Conservation (phyloP, 2,888 invertebrate genomes). For the Acleris holmiana region DNA sequence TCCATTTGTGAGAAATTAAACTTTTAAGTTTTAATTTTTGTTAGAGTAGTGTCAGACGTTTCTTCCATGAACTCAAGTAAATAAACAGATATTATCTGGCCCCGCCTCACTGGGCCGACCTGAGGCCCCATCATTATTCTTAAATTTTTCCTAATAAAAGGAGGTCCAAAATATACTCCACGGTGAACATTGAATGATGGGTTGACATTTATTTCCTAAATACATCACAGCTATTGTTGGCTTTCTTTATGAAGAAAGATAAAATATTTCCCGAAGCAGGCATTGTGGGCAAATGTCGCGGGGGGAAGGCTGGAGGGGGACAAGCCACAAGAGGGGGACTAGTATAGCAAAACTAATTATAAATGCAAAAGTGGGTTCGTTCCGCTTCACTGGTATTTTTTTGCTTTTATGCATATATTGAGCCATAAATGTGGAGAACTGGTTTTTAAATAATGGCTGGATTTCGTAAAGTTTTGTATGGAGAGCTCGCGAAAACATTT, state of each 20-base stretch:
- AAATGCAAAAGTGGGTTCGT: conserved; percentile 7
- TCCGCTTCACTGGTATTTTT: not conserved
- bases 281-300: conserved; percentile 73
- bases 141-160: conserved; percentile 49
- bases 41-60: too few relatives aligned
- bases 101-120: conserved; percentile 6
- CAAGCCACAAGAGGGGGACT: conserved; percentile 29
- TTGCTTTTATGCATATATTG: too few relatives aligned
- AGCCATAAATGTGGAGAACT: too few relatives aligned
- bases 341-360: conserved; percentile 27
- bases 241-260: conserved; percentile 80
- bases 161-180: conserved; percentile 53
- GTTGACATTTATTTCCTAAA: conserved; percentile 80
- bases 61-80: not conserved
- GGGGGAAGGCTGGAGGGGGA: conserved; percentile 42
- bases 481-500: too few relatives aligned
- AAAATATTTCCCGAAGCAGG: conserved; percentile 77
- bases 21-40: too few relatives aligned
- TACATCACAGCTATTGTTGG: conserved; percentile 75
- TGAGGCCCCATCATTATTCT: conserved; percentile 29
- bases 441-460: too few relatives aligned
- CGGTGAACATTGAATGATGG: conserved; percentile 69
- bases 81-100: conserved; percentile 15
- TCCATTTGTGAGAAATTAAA: too few relatives aligned
- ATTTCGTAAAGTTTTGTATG: too few relatives aligned